Conservation (phyloP, 2,888 invertebrate species). For the Hypolimnas misippus region DNA sequence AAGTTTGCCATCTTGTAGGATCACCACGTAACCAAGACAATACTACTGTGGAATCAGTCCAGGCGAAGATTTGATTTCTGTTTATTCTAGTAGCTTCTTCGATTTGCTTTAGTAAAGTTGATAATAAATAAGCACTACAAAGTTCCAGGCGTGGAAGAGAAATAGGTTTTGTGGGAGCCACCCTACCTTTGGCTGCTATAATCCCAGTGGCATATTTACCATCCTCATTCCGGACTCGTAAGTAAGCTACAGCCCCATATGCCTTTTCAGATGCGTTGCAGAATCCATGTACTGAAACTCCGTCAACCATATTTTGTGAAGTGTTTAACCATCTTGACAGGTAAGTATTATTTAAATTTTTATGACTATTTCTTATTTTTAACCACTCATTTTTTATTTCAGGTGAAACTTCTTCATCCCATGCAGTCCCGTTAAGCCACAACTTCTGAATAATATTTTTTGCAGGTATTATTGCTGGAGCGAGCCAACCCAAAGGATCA, state of each 20-base stretch:
- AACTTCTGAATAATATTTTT: constrained; percentile 49
- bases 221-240: too few relatives aligned
- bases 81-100: neutral
- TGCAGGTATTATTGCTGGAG: constrained; percentile 43
- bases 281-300: constrained; percentile 41
- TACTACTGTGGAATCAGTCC: constrained; percentile 37
- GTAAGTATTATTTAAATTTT: constrained; percentile 21
- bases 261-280: constrained; percentile 39
- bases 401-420: constrained; percentile 46
- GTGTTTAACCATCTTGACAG: neutral
- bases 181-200: constrained; percentile 27
- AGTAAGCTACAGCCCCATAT: constrained; percentile 35
- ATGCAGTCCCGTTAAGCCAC: constrained; percentile 47
- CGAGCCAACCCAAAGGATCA: constrained; percentile 53
- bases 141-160: constrained; percentile 36
- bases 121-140: constrained; percentile 27
- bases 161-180: constrained; percentile 27
- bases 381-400: constrained; percentile 41
- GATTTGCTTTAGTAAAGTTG: constrained; percentile 32
- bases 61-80: constrained; percentile 21
- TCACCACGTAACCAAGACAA: constrained; percentile 36
- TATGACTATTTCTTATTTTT: constrained; percentile 19
- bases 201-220: neutral
- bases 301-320: constrained; percentile 6
- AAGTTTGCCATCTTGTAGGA: constrained; percentile 34